These are phyloP conservation scores for Poecilia latipinna DNA, from an alignment of 2,113 vertebrate genomes.

Conservation along the genomic window DNA sequence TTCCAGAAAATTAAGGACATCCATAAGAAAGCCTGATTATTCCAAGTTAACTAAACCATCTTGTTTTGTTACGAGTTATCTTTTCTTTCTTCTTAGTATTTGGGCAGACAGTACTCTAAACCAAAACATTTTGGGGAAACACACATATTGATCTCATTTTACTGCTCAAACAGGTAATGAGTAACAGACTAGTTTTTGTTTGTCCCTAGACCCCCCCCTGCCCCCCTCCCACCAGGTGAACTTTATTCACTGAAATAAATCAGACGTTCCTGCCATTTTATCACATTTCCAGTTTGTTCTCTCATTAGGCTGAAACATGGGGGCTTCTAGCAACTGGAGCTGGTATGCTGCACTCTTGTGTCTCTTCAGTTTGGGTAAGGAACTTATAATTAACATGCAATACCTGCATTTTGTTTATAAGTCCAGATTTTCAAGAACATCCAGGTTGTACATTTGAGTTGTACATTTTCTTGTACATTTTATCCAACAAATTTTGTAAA, in stretches of 20 bases:
- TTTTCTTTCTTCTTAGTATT: background rate
- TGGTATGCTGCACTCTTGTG: constrained; percentile 34
- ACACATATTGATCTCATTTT: constrained; percentile 60
- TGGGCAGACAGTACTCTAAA: background rate
- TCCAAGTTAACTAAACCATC: background rate
- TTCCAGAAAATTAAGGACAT: background rate
- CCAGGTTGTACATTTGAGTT: no score
- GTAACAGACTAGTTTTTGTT: constrained; percentile 44
- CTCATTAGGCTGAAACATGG: constrained; percentile 53
- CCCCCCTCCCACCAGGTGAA: background rate
- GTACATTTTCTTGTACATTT: background rate
- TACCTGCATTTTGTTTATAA: background rate
- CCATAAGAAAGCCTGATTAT: background rate
- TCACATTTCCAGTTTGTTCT: constrained; percentile 14
- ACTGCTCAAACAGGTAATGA: constrained; percentile 74
- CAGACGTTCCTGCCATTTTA: background rate
- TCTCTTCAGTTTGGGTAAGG: constrained; percentile 58
- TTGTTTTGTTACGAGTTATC: background rate
- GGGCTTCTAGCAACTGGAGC: constrained; percentile 29
- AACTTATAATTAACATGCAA: constrained; percentile 1
- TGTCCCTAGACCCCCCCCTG: background rate
- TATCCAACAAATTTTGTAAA: no score
- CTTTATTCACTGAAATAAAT: constrained; percentile 36
- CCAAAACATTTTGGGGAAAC: constrained; percentile 1
- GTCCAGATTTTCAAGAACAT: background rate